These are phyloP conservation scores for Chymomyza amoena DNA, from an alignment of 2,888 invertebrate species.

Conservation along the genomic window DNA sequence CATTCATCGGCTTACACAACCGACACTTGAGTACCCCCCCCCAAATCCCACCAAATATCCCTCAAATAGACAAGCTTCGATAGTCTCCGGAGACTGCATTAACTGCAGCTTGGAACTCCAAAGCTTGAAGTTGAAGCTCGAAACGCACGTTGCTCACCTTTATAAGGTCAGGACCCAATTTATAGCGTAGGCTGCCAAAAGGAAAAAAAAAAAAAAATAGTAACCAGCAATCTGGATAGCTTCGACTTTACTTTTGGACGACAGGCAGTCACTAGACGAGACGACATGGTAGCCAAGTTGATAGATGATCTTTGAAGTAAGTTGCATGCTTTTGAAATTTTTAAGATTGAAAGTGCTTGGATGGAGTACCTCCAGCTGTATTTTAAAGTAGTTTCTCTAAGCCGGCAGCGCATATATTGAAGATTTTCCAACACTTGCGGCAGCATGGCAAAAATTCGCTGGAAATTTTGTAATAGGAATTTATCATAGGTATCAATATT, in stretches of 20 bases:
- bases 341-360: neutral
- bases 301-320: neutral
- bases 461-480: neutral
- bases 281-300: neutral
- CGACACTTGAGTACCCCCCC: conserved; percentile 23
- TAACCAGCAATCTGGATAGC: neutral
- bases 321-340: neutral
- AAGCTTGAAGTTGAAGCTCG: conserved; percentile 36
- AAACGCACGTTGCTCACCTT: conserved; percentile 76
- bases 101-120: neutral
- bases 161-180: conserved; percentile 71
- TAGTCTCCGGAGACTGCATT: conserved; percentile 8
- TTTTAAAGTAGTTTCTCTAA: neutral
- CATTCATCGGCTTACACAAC: conserved; percentile 53
- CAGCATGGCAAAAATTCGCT: neutral
- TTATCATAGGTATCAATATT: too few species aligned
- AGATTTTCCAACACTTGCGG: neutral
- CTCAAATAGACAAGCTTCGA: neutral
- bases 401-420: neutral
- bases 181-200: conserved; percentile 20
- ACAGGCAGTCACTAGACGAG: neutral
- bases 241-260: neutral
- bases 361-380: neutral
- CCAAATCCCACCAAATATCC: neutral
- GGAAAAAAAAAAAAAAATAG: neutral